Evolutionary conservation across 2,888 invertebrate genomes (phyloP), one percentile per base, ranked within the genome.

Genomic region (Tachina grossa): DNA sequence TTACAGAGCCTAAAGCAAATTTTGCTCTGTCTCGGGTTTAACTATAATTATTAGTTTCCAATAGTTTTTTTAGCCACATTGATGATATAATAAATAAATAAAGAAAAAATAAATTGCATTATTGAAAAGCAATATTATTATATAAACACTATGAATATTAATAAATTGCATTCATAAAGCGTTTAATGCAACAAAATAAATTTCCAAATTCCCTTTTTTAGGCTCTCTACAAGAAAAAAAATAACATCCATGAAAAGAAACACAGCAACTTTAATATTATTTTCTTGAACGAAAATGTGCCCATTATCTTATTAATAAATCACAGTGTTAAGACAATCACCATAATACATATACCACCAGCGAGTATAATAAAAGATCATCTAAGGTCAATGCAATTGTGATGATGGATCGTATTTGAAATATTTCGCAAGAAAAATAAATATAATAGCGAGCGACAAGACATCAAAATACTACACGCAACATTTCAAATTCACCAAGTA

Each of bases 301-400:
- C 65, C 57, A 76, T 55, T 63, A 59, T 59, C 51, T 69, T 49
- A 47, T 55, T 55, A 53, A 76, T 69, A 82, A 76, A 82, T 82
- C 63, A 77, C 71, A 77, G 49, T 41, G 19, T 71, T 66, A 43
- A 76, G 59, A 66, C 63, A 68, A 61, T 68, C 81, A 14, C 39
- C 63, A 63, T 55, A 72, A 63, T 39, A 19, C 9, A n/a, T n/a
- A n/a, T n/a, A n/a, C n/a, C n/a, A 71, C 53, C 3, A 31, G 31
- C 31, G 31, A 31, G 31, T 31, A 31, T 31, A 71, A 72, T 47
- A 41, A 65, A 41, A 79, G 55, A 79, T 72, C 55, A 53, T 55
- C 22, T 55, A 75, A 81, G 81, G 81, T 81, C 81, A 81, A 75
- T 81, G 81, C 53, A 69, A 68, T 81, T 61, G 81, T n/a, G n/a